Conservation (phyloP, 2,888 invertebrate genomes). For the Apotomis betuletana region DNA sequence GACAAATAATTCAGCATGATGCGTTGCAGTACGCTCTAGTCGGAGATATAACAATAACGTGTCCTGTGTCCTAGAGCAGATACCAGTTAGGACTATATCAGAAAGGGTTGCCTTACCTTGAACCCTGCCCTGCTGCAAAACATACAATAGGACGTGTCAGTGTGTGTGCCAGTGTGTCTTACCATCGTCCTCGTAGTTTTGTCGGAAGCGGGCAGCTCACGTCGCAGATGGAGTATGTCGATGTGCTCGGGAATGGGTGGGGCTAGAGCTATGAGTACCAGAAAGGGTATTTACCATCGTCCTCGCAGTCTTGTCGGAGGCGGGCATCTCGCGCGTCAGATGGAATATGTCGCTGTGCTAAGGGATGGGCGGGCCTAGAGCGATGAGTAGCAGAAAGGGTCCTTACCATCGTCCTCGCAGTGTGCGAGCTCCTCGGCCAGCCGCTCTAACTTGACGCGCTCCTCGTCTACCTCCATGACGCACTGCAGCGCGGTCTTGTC, state of each 20-base stretch:
- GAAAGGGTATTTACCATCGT: constrained; percentile 87
- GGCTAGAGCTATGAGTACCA: not conserved
- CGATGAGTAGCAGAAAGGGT: not conserved
- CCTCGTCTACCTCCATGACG: constrained; percentile 99
- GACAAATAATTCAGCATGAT: too few relatives aligned
- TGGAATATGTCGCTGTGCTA: constrained; percentile 99
- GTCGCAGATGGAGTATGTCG: constrained; percentile 97
- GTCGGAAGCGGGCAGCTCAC: constrained; percentile 99
- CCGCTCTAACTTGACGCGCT: constrained; percentile 94
- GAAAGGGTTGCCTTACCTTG: too few relatives aligned
- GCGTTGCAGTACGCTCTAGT: too few relatives aligned
- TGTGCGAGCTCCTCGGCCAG: constrained; percentile 95
- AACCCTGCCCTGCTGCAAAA: too few relatives aligned
- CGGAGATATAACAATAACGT: too few relatives aligned
- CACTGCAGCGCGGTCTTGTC: constrained; percentile 97
- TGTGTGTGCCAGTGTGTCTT: constrained; percentile 41
- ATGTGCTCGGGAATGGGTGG: constrained; percentile 96
- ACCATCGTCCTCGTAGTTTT: constrained; percentile 97
- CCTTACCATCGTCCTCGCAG: constrained; percentile 91
- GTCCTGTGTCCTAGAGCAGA: too few relatives aligned
- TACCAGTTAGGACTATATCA: too few relatives aligned
- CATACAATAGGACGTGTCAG: too few relatives aligned
- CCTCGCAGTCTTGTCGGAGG: constrained; percentile 97
- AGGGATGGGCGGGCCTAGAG: constrained; percentile 88
- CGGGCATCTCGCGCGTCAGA: constrained; percentile 98